A percentile compares a stretch with the other conserved stretches of the same genome.
phyloP scores from a whole-genome alignment of 2,797 vertebrate species.

The Cossypha dichroa region DNA sequence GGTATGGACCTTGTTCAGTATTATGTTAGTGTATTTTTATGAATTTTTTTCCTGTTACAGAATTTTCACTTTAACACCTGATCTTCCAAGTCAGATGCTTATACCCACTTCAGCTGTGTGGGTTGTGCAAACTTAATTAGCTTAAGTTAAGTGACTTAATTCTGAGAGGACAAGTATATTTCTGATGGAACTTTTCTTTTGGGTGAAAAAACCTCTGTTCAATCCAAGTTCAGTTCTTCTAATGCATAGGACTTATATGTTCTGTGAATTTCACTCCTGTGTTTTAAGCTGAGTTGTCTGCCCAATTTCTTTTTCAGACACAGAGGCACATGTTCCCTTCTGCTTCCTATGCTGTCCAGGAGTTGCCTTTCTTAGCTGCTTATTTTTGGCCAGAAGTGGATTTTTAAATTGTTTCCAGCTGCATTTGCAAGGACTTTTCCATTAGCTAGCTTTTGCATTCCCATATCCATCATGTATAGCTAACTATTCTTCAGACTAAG shows the following conservation, averaged over 20 bases:
- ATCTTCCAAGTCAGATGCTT: not conserved
- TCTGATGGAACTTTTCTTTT: not conserved
- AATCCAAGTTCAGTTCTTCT: not conserved
- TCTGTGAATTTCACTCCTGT: not conserved
- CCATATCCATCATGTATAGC: not conserved
- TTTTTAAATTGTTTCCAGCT: not conserved
- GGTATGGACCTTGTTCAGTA: not conserved
- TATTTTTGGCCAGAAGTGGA: not conserved
- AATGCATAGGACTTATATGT: not conserved
- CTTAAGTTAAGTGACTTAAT: not conserved
- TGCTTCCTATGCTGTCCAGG: not conserved
- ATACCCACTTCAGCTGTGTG: not conserved
- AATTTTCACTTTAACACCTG: not conserved
- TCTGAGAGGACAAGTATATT: not conserved
- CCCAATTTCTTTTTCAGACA: not conserved
- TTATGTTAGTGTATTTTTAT: not conserved
- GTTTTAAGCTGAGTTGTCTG: not conserved
- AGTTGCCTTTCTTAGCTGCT: not conserved
- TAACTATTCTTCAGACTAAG: not conserved
- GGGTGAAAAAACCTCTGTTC: not conserved
- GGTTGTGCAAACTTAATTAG: not conserved
- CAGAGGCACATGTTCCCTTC: not conserved
- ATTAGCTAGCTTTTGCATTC: not conserved
- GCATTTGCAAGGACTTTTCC: not conserved
- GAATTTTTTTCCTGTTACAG: not conserved